Evolutionary conservation across 1,140 invertebrate species (phyloP), one percentile per base, ranked within the genome.

Genomic region (Adoxophyes honmai): DNA sequence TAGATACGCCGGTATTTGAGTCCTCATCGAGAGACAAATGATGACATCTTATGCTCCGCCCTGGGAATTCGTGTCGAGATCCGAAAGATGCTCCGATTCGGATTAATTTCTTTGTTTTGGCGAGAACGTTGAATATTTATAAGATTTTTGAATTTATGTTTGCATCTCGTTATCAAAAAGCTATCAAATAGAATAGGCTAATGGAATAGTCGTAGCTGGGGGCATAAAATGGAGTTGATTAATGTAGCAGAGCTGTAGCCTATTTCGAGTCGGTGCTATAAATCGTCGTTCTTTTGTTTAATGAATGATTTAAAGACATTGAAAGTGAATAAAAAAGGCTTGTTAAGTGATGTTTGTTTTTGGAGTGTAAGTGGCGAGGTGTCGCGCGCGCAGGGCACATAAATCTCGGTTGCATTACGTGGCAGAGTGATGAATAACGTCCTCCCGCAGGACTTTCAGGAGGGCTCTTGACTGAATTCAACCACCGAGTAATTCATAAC

Each of bases 371-470:
- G 64, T 54, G 64, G 42, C 62, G 56, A 55, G 52, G 61, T 70
- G 70, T 76, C 66, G 71, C 63, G 60, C 60, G 73, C 81, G 75
- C 79, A 83, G 82, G 69, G 80, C 74, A 80, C 75, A 86, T 86
- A 84, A 83, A 86, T 86, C 76, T 78, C 70, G 68, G 78, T 69
- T 70, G 78, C 76, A 83, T 86, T 83, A 79, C 77, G 70, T 66
- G 34, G 66, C 21, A 35, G 61, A 36, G 68, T 85, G 81, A 86
- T 81, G 75, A 73, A 85, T 83, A 65, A 74, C 77, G 78, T 82
- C 79, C 81, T 81, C 66, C 68, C 54, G 55, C 34, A 38, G 16
- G 38, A 44, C 36, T 48, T 48, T 48, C 42, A 48, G 42, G 15
- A 48, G 39, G 39, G 39, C 7, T 18, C 21, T 48, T 18, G 42